A percentile compares a stretch with the other conserved stretches of the same genome.
Conservation (phyloP, 2,888 invertebrate species). For the Megalurothrips usitatus region DNA sequence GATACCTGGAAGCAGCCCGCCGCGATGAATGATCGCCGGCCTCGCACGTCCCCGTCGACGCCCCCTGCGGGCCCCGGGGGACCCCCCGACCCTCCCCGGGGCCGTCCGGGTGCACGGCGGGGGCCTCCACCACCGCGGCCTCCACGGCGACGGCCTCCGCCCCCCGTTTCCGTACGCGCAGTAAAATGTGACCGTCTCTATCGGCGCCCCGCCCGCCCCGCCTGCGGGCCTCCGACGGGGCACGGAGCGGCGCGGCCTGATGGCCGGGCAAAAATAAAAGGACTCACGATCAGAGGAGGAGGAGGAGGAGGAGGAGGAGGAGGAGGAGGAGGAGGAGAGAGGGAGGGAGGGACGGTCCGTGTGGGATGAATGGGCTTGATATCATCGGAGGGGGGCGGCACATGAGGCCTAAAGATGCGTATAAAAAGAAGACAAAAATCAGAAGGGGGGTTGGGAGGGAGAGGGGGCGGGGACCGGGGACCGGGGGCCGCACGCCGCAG, state of each 20-base stretch:
- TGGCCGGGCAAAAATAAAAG: background rate
- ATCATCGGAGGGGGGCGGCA: background rate
- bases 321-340: background rate
- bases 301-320: no score
- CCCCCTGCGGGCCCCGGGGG: background rate
- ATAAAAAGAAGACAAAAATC: background rate
- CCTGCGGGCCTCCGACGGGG: no score
- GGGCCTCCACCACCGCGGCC: background rate
- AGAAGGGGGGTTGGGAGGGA: background rate
- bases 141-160: background rate
- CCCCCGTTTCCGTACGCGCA: background rate
- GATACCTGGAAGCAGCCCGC: slow-evolving; percentile 2
- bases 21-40: background rate
- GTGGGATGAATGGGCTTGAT: slow-evolving; percentile 7
- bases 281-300: background rate
- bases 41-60: background rate
- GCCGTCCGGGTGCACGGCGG: background rate
- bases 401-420: slow-evolving; percentile 14
- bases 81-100: background rate
- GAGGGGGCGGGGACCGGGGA: background rate
- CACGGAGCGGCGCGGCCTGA: no score
- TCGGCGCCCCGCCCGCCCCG: background rate
- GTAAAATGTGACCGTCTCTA: slow-evolving; percentile 20
- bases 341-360: background rate
- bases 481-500: background rate